Evolutionary conservation across 2,888 invertebrate species (phyloP), one percentile per base, ranked within the genome.

Genomic region (Emmelina monodactyla): DNA sequence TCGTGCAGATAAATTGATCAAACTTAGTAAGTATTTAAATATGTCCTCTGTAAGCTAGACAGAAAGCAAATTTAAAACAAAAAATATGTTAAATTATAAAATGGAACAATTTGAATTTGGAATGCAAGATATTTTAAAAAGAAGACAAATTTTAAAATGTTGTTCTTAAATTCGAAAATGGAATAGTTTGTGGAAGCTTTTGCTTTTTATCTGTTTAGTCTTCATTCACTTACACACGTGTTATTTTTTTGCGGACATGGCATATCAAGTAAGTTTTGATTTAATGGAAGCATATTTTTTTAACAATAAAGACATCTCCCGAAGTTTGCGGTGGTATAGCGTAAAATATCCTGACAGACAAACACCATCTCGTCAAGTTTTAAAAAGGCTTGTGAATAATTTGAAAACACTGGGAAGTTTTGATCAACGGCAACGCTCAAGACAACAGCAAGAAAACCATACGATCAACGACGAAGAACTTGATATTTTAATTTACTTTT

Each of bases 251-350:
- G 14, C 30, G 30, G 10, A 30, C 13, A 30, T 30, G 30, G 30
- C 30, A 30, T 15, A 30, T 30, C 15, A 30, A 30, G 30, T 30
- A 30, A 30, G 30, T 30, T 30, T 30, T 30, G 30, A 30, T 30
- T 13, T 30, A 15, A 30, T 30, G 30, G 30, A 30, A 30, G 14
- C 30, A 30, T 30, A 13, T 30, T 30, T 30, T 28, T 12, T 14
- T 12, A 13, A 30, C 12, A 14, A 30, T 14, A 30, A 30, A 19
- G 19, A 19, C 9, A 19, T 19, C 19, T 19, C 9, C 9, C 19
- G 19, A 19, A 19, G 19, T 19, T 19, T 19, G 19, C 19, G 19
- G 9, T 5, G 19, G n/a, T n/a, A n/a, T n/a, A n/a, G n/a, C n/a
- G n/a, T n/a, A n/a, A n/a, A n/a, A n/a, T n/a, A n/a, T n/a, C n/a